A percentile compares a stretch with the other conserved stretches of the same genome.
phyloP scores from a whole-genome alignment of 1,140 invertebrate genomes.

The Cardiocondyla obscurior region DNA sequence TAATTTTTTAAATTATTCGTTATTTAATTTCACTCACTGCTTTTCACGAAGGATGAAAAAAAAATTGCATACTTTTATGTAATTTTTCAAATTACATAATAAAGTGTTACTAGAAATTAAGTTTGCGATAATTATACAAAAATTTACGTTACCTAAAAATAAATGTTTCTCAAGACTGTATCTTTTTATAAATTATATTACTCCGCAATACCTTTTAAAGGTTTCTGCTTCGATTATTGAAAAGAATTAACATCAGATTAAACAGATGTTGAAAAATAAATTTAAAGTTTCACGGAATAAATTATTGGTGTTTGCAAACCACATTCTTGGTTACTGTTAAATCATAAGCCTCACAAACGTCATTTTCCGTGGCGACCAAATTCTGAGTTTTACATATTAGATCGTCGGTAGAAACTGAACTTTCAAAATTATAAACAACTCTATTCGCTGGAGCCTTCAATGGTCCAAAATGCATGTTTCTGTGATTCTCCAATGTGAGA shows the following conservation, averaged over 20 bases:
- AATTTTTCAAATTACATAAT: background rate
- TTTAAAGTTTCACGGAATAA: background rate
- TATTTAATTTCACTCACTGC: background rate
- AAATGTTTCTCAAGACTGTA: conserved; percentile 7
- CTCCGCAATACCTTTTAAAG: background rate
- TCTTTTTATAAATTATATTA: background rate
- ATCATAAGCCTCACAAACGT: background rate
- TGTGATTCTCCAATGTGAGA: conserved; percentile 73
- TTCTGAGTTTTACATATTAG: conserved; percentile 11
- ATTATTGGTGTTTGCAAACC: conserved; percentile 25
- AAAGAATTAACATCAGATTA: background rate
- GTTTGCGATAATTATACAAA: background rate
- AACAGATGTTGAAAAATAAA: conserved; percentile 13
- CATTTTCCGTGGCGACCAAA: background rate
- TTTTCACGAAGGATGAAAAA: background rate
- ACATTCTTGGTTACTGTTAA: background rate
- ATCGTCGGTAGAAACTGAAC: background rate
- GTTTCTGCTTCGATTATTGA: background rate
- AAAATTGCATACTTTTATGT: background rate
- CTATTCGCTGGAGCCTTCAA: conserved; percentile 12
- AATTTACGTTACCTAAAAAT: background rate
- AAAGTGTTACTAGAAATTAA: conserved; percentile 14
- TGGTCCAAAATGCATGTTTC: conserved; percentile 25
- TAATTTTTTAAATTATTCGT: background rate
- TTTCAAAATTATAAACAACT: background rate